Percentiles rank a stretch among this genome's conserved stretches.
These are phyloP conservation scores for Sminthurinus signatus DNA, from an alignment of 1,140 invertebrate species.

Conservation along the genomic window DNA sequence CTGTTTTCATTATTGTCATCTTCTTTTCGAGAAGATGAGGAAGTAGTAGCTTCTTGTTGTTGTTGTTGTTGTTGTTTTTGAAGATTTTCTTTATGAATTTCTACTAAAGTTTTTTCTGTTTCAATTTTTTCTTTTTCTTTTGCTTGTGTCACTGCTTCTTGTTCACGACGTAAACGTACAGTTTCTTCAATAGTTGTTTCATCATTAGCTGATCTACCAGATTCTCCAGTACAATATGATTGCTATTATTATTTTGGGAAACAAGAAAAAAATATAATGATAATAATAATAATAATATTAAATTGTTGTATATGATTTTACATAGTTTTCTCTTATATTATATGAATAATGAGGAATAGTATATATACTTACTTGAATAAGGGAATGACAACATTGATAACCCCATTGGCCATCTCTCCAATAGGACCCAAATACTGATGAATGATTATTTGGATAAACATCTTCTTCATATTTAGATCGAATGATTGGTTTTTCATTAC, in stretches of 20 bases:
- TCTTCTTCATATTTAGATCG: conserved; percentile 94
- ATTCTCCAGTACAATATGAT: conserved; percentile 79
- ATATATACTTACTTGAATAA: conserved; percentile 65
- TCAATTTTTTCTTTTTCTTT: conserved; percentile 10
- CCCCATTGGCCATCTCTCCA: conserved; percentile 92
- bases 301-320: too few species aligned
- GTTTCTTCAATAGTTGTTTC: conserved; percentile 29
- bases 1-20: too few species aligned
- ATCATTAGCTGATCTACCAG: conserved; percentile 53
- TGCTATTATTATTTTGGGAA: conserved; percentile 49
- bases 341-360: too few species aligned
- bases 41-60: not conserved
- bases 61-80: conserved; percentile 29
- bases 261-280: conserved; percentile 32
- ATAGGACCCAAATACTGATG: conserved; percentile 89
- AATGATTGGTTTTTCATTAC: conserved; percentile 77
- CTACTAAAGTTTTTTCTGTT: conserved; percentile 48
- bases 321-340: too few species aligned
- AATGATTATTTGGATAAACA: conserved; percentile 85
- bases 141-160: conserved; percentile 43
- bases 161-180: conserved; percentile 42
- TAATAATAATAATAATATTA: conserved; percentile 13
- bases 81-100: conserved; percentile 50
- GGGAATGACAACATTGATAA: conserved; percentile 91
- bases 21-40: too few species aligned